phyloP scores from a whole-genome alignment of 2,113 vertebrate species.

The Chamaea fasciata region DNA sequence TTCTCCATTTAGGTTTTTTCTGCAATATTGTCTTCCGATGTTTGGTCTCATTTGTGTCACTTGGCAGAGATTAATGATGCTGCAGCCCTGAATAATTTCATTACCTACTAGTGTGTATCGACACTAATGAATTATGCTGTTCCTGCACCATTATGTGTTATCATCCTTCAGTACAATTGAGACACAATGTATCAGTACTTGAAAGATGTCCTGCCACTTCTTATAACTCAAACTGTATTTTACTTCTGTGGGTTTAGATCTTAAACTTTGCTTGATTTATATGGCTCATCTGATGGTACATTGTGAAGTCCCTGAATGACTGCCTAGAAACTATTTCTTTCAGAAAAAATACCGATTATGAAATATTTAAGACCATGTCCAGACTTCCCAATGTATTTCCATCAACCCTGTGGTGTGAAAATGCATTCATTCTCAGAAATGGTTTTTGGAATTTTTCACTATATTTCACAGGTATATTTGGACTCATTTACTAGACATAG shows the following conservation, averaged over 20 bases:
- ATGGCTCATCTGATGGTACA: background rate
- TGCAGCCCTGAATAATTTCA: background rate
- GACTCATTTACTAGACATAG: background rate
- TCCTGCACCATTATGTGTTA: background rate
- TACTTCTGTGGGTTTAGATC: background rate
- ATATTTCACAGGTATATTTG: background rate
- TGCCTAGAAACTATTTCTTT: background rate
- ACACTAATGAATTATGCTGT: conserved; percentile 13
- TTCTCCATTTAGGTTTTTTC: background rate
- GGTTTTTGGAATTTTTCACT: background rate
- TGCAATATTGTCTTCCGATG: background rate
- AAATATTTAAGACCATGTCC: conserved; percentile 2
- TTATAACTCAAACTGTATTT: background rate
- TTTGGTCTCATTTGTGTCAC: background rate
- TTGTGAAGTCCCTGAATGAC: background rate
- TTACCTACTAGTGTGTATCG: background rate
- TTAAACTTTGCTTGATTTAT: conserved; percentile 18
- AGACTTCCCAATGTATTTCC: background rate
- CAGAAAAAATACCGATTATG: background rate
- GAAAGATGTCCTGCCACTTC: background rate
- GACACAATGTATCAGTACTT: background rate
- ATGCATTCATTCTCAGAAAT: background rate
- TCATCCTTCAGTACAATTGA: background rate
- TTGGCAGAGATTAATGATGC: background rate
- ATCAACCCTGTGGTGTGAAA: background rate